These are phyloP conservation scores for Petrocephalus microphthalmus DNA, from an alignment of 2,113 vertebrate genomes.

Conservation along the genomic window DNA sequence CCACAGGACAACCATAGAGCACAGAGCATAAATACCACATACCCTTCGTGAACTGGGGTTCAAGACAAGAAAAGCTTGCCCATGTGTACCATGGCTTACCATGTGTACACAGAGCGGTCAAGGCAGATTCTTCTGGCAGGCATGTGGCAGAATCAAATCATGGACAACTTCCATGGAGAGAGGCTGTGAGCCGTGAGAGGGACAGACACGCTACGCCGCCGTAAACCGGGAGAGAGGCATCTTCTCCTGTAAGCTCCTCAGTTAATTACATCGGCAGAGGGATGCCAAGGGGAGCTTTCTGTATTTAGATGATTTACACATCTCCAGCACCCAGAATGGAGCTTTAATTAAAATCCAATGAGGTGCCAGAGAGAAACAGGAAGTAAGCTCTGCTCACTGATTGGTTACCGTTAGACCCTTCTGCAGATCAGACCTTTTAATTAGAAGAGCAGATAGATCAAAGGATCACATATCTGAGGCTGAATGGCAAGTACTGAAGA, in stretches of 20 bases:
- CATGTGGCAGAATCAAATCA: neutral
- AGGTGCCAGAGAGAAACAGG: slow-evolving; percentile 30
- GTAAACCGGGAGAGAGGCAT: slow-evolving; percentile 8
- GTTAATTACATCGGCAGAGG: slow-evolving; percentile 30
- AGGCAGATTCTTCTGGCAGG: neutral
- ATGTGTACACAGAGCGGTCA: neutral
- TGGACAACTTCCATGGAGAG: neutral
- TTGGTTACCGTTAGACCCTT: slow-evolving; percentile 20
- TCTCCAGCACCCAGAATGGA: slow-evolving; percentile 26
- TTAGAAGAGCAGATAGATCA: slow-evolving; percentile 3
- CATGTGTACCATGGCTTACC: no score
- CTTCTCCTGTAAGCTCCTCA: neutral
- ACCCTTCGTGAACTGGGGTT: neutral
- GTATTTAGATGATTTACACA: slow-evolving; percentile 26
- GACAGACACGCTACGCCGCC: slow-evolving; percentile 7
- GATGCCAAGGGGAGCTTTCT: slow-evolving; percentile 15
- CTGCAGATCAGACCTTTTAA: neutral
- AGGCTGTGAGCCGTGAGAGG: neutral
- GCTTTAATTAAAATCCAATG: slow-evolving; percentile 46
- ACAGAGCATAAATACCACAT: no score
- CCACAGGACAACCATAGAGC: no score
- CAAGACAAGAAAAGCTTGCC: neutral
- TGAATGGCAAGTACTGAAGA: neutral
- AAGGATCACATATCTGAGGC: neutral
- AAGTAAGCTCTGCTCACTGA: slow-evolving; percentile 30